Conservation (phyloP, 2,113 vertebrate genomes). For the Rattus rattus region DNA sequence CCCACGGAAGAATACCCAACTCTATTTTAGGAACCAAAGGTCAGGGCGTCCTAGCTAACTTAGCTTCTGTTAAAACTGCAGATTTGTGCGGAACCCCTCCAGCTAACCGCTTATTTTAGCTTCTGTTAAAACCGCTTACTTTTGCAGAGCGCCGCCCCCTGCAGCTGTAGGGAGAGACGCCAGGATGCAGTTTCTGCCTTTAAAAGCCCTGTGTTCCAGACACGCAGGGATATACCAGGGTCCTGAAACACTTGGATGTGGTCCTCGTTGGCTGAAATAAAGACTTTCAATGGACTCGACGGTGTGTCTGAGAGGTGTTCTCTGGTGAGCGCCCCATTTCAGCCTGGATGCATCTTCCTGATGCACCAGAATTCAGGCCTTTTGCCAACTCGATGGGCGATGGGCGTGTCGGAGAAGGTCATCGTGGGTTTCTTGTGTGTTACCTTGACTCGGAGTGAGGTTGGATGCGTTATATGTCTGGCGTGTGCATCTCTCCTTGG, state of each 20-base stretch:
- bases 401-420: fast-evolving
- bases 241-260: neutral
- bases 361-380: fast-evolving
- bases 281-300: neutral
- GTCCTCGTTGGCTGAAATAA: neutral
- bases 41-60: neutral
- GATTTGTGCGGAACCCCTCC: neutral
- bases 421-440: fast-evolving
- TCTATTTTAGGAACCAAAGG: neutral
- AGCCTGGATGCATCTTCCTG: neutral
- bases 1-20: neutral
- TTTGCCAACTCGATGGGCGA: fast-evolving
- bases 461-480: no score
- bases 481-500: neutral
- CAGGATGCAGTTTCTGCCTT: neutral
- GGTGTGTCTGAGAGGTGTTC: neutral
- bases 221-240: neutral
- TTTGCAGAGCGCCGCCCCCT: neutral
- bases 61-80: neutral
- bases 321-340: neutral
- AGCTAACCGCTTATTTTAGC: neutral
- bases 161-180: neutral
- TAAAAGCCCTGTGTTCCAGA: neutral
- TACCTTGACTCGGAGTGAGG: fast-evolving
- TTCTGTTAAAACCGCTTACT: neutral